A percentile compares a stretch with the other conserved stretches of the same genome.
phyloP scores from a whole-genome alignment of 2,113 vertebrate genomes.

The Sylvietta virens region DNA sequence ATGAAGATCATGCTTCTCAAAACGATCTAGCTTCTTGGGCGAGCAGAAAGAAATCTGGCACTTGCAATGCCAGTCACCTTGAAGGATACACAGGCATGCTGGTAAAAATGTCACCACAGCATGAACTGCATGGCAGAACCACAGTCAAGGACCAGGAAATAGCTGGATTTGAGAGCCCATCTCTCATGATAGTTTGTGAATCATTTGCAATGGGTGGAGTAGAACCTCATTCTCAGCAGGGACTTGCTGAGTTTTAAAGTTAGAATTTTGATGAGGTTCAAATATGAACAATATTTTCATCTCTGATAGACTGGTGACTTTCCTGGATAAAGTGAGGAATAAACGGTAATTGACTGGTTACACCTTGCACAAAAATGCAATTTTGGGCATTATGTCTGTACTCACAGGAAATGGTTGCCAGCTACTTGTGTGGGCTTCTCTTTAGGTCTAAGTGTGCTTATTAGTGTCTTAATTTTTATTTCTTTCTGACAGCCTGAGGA shows the following conservation, averaged over 20 bases:
- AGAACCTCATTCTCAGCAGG: neutral
- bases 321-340: neutral
- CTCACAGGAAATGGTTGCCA: neutral
- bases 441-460: neutral
- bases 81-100: neutral
- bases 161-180: neutral
- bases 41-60: neutral
- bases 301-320: neutral
- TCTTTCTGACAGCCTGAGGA: neutral
- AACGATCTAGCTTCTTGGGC: neutral
- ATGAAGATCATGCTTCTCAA: neutral
- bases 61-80: neutral
- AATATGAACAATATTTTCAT: neutral
- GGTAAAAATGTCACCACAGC: neutral
- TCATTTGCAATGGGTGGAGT: neutral
- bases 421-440: neutral
- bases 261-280: neutral
- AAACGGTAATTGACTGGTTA: neutral
- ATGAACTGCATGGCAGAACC: neutral
- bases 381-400: neutral
- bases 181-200: neutral
- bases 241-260: neutral
- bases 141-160: neutral
- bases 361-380: neutral
- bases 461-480: neutral